Evolutionary conservation across 2,888 invertebrate species (phyloP), one percentile per base, ranked within the genome.

Genomic region (Scelioninae gen. 1): DNA sequence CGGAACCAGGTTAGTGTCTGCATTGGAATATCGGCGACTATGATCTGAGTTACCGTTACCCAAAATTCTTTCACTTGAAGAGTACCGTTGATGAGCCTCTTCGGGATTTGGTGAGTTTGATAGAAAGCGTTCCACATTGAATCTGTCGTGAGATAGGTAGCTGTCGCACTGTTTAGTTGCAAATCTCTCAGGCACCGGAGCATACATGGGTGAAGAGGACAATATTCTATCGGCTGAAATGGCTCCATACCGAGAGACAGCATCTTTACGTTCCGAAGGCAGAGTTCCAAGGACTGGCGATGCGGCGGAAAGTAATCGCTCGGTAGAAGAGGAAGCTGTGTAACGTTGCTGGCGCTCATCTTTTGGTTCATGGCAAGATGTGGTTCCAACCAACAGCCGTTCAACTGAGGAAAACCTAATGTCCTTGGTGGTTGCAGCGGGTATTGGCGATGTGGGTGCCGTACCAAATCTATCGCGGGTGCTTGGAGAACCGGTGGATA

Each of bases 391-490:
- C 85, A 93, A 90, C 86, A 93, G 90, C 92, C 95, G 93, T 92
- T 95, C 93, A 92, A 94, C 93, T 91, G 94, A 90, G 90, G 93
- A 93, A 84, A 91, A 90, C 68, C 89, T 86, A 43, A 83, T 81
- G 34, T 85, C 81, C 13, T 72, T 78, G 11, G 65, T 94, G 84
- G 94, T 94, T 43, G 82, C 83, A 32, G 86, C 49, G 31, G 90
- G 89, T 85, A 90, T 89, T 69, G 91, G 90, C 23, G 91, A 91
- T 40, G 89, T 88, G 83, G 90, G 88, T 34, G 90, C 88, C 11
- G 91, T 89, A 34, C 89, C 87, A 49, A 81, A 84, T 58, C 84
- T 81, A 43, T 89, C 88, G 51, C 89, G 83, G 84, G 87, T 65
- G 84, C 82, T 87, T 75, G 91, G 88, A 84, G 91, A 90, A 86